Evolutionary conservation across 2,113 vertebrate genomes (phyloP), one percentile per base, ranked within the genome.

Genomic region (Equus przewalskii): DNA sequence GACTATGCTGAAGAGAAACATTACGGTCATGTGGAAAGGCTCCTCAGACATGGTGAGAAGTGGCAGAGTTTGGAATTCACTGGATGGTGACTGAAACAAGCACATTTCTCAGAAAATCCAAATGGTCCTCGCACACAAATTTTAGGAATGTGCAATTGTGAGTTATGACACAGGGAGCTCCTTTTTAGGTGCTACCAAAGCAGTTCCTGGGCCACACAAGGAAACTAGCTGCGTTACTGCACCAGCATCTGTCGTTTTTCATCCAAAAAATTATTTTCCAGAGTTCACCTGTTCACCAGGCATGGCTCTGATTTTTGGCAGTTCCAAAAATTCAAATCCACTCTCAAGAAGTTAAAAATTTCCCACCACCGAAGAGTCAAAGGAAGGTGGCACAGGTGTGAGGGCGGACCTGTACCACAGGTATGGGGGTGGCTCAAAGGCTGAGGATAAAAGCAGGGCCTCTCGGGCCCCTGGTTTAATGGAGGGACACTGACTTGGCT

Each of bases 401-500:
- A 54, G 13, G 51, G 51, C 51, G 15, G 14, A 54, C 51, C 33
- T 36, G 24, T 3, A 51, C 21, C 30, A 64, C 18, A 36, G 5
- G 21, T 26, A 70, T 13, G 16, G 24, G 6, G 36, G 21, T 41
- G 54, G n/a, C n/a, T 60, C 62, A 28, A 60, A 91, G 49, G 9
- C 54, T 58, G n/a, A 58, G 46, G 21, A 78, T 24, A n/a, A 65
- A 87, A 18, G 28, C n/a, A 49, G 51, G 75, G 26, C 24, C 41
- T 56, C 33, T 41, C 26, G 11, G 8, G 54, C 7, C 1, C 1
- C 44, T 65, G 26, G 44, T 54, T 7, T 41, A 33, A 12, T 12
- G 8, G 15, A 60, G 9, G 5, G 2, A 54, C 1, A 0, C 30
- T 15, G 18, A 9, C 36, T 1, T 0, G 16, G 14, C 7, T 6